Base-by-base conservation (phyloP, 1,140 invertebrate species). In the Leptopilina clavipes region DNA sequence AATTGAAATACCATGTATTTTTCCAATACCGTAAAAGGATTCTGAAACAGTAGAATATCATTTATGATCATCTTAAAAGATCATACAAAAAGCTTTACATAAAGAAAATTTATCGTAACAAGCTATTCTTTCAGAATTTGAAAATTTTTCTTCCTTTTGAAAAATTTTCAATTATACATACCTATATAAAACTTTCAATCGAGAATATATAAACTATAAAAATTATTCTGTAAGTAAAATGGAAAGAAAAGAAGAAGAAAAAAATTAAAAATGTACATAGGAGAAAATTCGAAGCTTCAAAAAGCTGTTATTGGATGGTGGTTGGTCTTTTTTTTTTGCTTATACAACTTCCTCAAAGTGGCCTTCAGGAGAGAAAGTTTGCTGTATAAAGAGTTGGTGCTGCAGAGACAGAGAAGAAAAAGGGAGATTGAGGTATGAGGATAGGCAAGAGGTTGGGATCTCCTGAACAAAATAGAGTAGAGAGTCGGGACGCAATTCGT, bases 331-430 rank as follows among this genome's bases (percentile, higher is more conserved):
- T 65, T n/a, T 14, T 65, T 65, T 65, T n/a, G 12, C 25, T 10
- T 12, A 8, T 14, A 31, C 14, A 65, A 65, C 22, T 65, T 31
- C 59, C 9, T 65, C 59, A 37, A 65, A 65, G 25, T 65, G 25
- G 59, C 59, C 19, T 65, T 22, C 12, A 65, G 59, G 59, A 65
- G 59, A n/a, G 22, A 65, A n/a, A 65, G 22, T 65, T 65, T 65
- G 12, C 25, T n/a, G 59, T 65, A 65, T 65, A 65, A 65, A 65
- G 59, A 65, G 59, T 31, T 65, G 25, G 59, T 65, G 22, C 56
- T 59, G 56, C 59, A 65, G 10, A 37, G 25, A 65, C 11, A 25
- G 19, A 19, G 14, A 11, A 31, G 25, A 65, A 37, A 65, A 18
- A 65, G 25, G 19, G 52, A 65, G 56, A 37, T 14, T 65, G 59